These are phyloP conservation scores for Hepsetus odoe DNA, from an alignment of 2,113 vertebrate genomes.

Conservation along the genomic window DNA sequence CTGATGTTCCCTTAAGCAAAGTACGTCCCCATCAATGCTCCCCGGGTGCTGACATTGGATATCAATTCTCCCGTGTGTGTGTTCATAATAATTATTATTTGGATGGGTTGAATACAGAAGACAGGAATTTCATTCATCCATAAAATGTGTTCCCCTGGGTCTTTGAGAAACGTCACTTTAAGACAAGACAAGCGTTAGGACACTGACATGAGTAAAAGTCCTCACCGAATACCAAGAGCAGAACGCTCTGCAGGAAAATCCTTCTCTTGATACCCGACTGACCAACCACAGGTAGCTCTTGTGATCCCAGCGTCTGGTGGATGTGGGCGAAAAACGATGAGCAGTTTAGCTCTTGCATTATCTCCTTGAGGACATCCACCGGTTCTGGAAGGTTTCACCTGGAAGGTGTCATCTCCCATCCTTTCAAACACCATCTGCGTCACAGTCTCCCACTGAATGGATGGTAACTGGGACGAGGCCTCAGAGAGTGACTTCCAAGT, in stretches of 20 bases:
- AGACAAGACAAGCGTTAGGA: not conserved
- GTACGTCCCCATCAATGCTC: no score
- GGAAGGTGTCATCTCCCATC: conserved; percentile 45
- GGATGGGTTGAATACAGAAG: no score
- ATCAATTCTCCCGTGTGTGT: no score
- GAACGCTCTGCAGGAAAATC: conserved; percentile 67
- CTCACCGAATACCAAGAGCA: conserved; percentile 66
- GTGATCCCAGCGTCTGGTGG: conserved; percentile 65
- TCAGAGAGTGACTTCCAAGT: conserved; percentile 46
- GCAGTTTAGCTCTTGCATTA: conserved; percentile 66
- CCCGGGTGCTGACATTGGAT: no score
- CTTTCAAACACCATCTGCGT: conserved; percentile 57
- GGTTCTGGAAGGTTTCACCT: conserved; percentile 45
- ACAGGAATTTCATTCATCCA: no score
- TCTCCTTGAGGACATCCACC: conserved; percentile 52
- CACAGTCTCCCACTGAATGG: conserved; percentile 65
- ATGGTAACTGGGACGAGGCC: not conserved
- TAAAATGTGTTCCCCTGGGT: no score
- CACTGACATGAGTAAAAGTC: no score
- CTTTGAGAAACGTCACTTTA: no score
- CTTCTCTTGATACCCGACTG: not conserved
- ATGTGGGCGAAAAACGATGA: conserved; percentile 68
- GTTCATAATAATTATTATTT: no score
- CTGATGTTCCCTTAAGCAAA: no score
- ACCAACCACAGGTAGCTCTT: conserved; percentile 68